These are phyloP conservation scores for Rhamnusium bicolor DNA, from an alignment of 2,888 invertebrate genomes.

Conservation along the genomic window DNA sequence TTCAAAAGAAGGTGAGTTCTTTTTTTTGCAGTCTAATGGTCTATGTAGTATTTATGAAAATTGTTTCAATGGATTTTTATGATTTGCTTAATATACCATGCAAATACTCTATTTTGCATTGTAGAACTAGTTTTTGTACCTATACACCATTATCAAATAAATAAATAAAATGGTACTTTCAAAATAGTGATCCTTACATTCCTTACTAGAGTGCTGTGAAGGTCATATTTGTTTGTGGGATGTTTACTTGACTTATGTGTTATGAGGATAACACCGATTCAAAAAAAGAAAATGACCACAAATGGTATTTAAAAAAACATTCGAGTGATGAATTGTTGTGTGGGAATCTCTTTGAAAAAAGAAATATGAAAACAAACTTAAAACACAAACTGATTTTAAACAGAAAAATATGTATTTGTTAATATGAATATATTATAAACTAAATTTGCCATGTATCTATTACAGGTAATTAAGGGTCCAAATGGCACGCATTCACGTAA, in stretches of 20 bases:
- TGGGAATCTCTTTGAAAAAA: slow-evolving; percentile 75
- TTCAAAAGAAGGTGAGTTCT: slow-evolving; percentile 84
- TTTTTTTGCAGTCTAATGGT: neutral
- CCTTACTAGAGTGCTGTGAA: no score
- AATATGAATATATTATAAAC: neutral
- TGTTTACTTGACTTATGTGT: no score
- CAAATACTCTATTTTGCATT: no score
- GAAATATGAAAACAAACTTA: slow-evolving; percentile 63
- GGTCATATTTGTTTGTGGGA: no score
- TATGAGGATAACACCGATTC: no score
- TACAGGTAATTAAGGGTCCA: slow-evolving; percentile 90
- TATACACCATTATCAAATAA: no score
- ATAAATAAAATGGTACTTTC: no score
- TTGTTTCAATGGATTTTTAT: no score
- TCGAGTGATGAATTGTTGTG: slow-evolving; percentile 68
- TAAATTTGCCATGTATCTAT: slow-evolving; percentile 54
- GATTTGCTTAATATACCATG: no score
- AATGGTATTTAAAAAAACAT: neutral
- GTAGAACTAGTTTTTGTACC: no score
- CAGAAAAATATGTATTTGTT: neutral
- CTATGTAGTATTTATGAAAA: no score
- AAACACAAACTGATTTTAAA: slow-evolving; percentile 48
- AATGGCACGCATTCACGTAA: slow-evolving; percentile 91
- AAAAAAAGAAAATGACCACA: neutral
- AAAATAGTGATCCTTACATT: no score